Percentiles rank a stretch among this genome's conserved stretches.
phyloP scores from a whole-genome alignment of 1,140 invertebrate genomes.

The Drosophila suzukii region DNA sequence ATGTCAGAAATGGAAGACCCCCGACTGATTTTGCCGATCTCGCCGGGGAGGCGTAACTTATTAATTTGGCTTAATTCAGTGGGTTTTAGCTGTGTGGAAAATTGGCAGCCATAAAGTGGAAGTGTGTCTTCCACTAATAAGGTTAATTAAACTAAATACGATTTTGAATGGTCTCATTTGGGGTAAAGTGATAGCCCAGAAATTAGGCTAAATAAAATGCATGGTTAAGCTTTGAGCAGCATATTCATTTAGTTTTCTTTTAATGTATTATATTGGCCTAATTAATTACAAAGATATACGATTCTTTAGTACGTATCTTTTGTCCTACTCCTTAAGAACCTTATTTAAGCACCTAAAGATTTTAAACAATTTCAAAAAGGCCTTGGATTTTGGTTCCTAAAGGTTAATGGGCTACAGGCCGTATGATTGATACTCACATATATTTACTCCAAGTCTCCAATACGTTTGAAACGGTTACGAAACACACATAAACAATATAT shows the following conservation, averaged over 20 bases:
- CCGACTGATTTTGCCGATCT: constrained; percentile 37
- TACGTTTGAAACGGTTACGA: constrained; percentile 6
- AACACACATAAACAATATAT: constrained; percentile 13
- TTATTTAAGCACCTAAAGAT: too few relatives aligned
- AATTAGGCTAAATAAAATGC: constrained; percentile 7
- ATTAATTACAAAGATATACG: not conserved
- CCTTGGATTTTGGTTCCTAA: too few relatives aligned
- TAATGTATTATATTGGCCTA: too few relatives aligned
- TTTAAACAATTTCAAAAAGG: too few relatives aligned
- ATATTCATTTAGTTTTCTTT: constrained; percentile 1
- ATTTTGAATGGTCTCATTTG: constrained; percentile 45
- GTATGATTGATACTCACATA: not conserved
- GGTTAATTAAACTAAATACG: constrained; percentile 49
- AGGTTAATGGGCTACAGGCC: too few relatives aligned
- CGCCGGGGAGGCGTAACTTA: constrained; percentile 46
- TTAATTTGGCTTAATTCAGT: constrained; percentile 78
- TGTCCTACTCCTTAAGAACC: too few relatives aligned
- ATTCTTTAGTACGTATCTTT: too few relatives aligned
- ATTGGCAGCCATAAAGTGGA: constrained; percentile 59
- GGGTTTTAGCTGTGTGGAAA: constrained; percentile 64
- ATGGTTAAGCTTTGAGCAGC: not conserved
- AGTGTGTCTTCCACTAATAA: constrained; percentile 45
- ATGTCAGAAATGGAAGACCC: constrained; percentile 31
- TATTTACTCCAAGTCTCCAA: not conserved
- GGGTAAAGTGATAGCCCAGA: constrained; percentile 24